A percentile compares a stretch with the other conserved stretches of the same genome.
These are phyloP conservation scores for Pterocles burchelli DNA, from an alignment of 2,113 vertebrate species.

Conservation along the genomic window DNA sequence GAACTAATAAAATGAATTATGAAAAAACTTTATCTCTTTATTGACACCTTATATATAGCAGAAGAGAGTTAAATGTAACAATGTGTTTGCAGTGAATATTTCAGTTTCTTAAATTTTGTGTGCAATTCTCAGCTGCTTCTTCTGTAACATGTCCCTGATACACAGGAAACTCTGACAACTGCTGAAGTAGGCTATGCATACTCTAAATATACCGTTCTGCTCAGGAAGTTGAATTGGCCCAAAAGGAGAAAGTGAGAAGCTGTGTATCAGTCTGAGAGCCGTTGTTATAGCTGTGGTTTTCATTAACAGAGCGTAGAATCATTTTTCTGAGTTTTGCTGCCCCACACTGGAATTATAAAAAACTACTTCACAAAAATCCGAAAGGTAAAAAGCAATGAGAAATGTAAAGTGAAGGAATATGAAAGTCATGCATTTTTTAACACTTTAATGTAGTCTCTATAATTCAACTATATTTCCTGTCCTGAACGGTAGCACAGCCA, in stretches of 20 bases:
- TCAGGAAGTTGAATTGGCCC: not conserved
- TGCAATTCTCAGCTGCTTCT: not conserved
- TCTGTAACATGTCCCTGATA: not conserved
- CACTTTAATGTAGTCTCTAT: not conserved
- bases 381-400: not conserved
- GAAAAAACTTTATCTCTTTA: not conserved
- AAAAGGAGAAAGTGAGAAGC: not conserved
- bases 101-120: not conserved
- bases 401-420: not conserved
- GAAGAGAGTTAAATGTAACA: not conserved
- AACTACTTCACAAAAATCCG: not conserved
- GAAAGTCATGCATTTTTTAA: not conserved
- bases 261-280: not conserved
- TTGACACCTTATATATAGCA: not conserved
- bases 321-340: slow-evolving; percentile 38
- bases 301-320: not conserved
- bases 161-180: not conserved
- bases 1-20: not conserved
- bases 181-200: not conserved
- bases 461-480: not conserved
- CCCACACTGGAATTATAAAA: not conserved
- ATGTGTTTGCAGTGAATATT: not conserved
- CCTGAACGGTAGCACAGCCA: not conserved
- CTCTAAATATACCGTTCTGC: not conserved
- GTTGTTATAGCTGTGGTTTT: not conserved